A percentile compares a stretch with the other conserved stretches of the same genome.
Evolutionary conservation across 2,113 vertebrate species (phyloP).

Genomic region (Ceyx cyanopectus): DNA sequence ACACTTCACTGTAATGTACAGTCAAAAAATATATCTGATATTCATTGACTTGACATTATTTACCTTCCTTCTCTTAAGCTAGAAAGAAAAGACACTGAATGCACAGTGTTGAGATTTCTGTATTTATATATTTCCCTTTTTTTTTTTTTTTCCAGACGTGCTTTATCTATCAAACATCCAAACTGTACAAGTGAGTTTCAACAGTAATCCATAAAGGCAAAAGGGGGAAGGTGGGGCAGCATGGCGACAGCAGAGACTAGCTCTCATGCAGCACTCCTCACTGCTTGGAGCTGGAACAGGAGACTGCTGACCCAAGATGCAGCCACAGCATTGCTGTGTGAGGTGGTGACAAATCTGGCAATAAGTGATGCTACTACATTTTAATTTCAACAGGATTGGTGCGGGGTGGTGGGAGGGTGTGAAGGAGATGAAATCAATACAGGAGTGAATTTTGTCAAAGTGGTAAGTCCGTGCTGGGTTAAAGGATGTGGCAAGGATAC

Average conservation of each 20-base stretch:
- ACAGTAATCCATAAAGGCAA: constrained; percentile 57
- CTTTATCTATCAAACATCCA: constrained; percentile 84
- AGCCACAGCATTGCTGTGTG: background rate
- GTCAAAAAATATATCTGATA: constrained; percentile 89
- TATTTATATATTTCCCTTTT: constrained; percentile 72
- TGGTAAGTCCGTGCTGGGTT: background rate
- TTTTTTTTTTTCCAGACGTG: constrained; percentile 74
- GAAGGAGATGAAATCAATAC: background rate
- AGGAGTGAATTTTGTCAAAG: background rate
- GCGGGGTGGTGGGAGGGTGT: rapidly evolving
- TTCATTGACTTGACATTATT: constrained; percentile 86
- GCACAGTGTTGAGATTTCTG: constrained; percentile 80
- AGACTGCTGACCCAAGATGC: background rate
- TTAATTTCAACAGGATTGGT: background rate
- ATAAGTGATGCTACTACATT: background rate
- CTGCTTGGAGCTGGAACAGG: background rate
- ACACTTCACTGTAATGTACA: constrained; percentile 87
- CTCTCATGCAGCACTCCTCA: constrained; percentile 64
- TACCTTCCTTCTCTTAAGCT: constrained; percentile 81
- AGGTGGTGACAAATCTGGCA: background rate
- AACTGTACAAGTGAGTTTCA: constrained; percentile 80
- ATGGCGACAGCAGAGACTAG: constrained; percentile 41
- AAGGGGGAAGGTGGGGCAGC: background rate
- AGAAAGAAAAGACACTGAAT: constrained; percentile 80
- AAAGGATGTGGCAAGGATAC: background rate